Percentiles rank a stretch among this genome's conserved stretches.
Conservation (phyloP, 1,140 invertebrate species). For the Ceratosolen solmsi region DNA sequence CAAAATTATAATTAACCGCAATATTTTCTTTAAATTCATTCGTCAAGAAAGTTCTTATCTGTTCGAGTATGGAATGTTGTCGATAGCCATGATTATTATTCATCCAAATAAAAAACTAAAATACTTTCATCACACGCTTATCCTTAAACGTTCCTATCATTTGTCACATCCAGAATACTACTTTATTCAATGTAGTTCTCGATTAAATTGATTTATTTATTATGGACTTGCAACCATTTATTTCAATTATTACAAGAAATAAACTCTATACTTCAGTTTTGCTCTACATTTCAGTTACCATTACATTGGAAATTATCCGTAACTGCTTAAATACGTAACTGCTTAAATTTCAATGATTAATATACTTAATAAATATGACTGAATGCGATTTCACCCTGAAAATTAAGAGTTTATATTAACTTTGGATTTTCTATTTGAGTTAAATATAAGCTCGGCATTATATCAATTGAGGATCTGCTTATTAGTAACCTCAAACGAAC, state of each 20-base stretch:
- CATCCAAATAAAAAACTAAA: neutral
- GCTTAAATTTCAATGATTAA: neutral
- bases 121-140: neutral
- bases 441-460: neutral
- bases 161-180: slow-evolving; percentile 3
- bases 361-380: neutral
- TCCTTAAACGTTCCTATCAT: neutral
- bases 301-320: neutral
- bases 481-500: neutral
- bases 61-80: neutral
- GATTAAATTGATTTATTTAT: neutral
- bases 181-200: neutral
- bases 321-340: neutral
- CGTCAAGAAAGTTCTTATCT: neutral
- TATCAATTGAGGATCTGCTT: neutral
- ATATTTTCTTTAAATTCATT: neutral
- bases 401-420: neutral
- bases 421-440: neutral
- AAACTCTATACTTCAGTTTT: too few species aligned
- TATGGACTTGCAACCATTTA: neutral
- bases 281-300: too few species aligned
- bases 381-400: neutral
- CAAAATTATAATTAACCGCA: neutral
- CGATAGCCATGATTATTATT: neutral
- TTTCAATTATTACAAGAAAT: neutral